Percentiles rank a stretch among this genome's conserved stretches.
Evolutionary conservation across 2,113 vertebrate species (phyloP).

Genomic region (Ahaetulla prasina): DNA sequence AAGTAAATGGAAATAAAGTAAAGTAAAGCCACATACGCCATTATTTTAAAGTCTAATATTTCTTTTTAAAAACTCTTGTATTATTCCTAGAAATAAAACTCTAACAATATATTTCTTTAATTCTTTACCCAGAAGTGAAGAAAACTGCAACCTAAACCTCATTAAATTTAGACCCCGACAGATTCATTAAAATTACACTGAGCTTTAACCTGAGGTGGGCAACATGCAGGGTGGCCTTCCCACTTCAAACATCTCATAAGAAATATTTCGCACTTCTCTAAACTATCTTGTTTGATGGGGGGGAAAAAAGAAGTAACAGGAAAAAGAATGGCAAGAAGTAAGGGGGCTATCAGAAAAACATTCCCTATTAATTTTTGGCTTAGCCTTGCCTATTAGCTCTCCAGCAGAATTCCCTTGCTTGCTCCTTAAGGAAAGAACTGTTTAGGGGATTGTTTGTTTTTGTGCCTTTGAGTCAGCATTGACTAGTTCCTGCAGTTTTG

Average conservation of each 20-base stretch:
- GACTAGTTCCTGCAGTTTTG: not conserved
- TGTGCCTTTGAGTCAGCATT: too few species aligned
- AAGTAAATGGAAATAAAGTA: too few species aligned
- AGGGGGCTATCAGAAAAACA: not conserved
- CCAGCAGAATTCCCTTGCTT: too few species aligned
- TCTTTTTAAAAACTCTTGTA: not conserved
- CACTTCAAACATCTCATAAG: not conserved
- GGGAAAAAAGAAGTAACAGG: not conserved
- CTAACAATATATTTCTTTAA: not conserved
- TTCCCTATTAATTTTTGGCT: too few species aligned
- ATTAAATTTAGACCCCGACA: not conserved
- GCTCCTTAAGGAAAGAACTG: too few species aligned
- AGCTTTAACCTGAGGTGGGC: not conserved
- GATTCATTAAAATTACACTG: not conserved
- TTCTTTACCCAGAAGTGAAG: not conserved
- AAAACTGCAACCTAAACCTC: not conserved
- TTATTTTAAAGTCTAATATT: not conserved
- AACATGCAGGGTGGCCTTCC: not conserved
- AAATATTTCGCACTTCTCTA: not conserved
- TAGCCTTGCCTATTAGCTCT: too few species aligned
- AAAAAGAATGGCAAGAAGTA: not conserved
- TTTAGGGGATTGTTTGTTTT: too few species aligned
- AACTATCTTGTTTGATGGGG: not conserved
- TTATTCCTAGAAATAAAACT: not conserved
- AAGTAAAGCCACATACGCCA: not conserved